phyloP scores from a whole-genome alignment of 2,888 invertebrate species.

The Agrochola macilenta region DNA sequence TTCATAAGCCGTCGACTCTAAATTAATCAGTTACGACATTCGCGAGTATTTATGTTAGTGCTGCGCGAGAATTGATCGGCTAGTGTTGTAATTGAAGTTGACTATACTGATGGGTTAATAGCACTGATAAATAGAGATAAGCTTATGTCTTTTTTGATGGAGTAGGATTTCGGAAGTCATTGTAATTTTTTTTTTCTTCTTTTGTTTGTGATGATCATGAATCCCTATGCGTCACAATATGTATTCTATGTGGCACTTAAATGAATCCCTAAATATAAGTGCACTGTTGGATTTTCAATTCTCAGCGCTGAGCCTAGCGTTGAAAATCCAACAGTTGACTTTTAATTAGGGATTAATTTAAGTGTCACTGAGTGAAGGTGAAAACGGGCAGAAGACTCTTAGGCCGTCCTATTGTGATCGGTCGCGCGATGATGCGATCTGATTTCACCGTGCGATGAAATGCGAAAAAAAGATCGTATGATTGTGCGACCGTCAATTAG shows the following conservation, averaged over 20 bases:
- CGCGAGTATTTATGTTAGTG: slow-evolving; percentile 55
- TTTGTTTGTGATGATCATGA: neutral
- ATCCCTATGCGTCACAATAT: neutral
- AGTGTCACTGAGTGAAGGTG: too few relatives aligned
- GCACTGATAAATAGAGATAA: slow-evolving; percentile 30
- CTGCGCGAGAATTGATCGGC: slow-evolving; percentile 51
- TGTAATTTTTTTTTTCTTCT: slow-evolving; percentile 1
- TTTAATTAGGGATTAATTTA: too few relatives aligned
- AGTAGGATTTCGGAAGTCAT: slow-evolving; percentile 12
- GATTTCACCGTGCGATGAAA: too few relatives aligned
- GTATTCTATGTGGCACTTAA: neutral
- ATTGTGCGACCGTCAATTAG: too few relatives aligned
- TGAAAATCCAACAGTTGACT: too few relatives aligned
- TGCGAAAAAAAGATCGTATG: too few relatives aligned
- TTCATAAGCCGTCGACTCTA: slow-evolving; percentile 73
- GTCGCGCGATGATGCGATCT: too few relatives aligned
- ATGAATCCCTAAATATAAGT: too few relatives aligned
- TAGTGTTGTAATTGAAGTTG: slow-evolving; percentile 46
- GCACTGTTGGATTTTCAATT: too few relatives aligned
- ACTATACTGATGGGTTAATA: slow-evolving; percentile 40
- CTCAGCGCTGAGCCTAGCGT: too few relatives aligned
- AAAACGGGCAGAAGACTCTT: neutral
- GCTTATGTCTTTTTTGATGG: slow-evolving; percentile 20
- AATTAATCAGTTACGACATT: slow-evolving; percentile 73
- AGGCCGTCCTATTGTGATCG: too few relatives aligned